These are phyloP conservation scores for Cydia amplana DNA, from an alignment of 1,140 invertebrate species.

Conservation along the genomic window DNA sequence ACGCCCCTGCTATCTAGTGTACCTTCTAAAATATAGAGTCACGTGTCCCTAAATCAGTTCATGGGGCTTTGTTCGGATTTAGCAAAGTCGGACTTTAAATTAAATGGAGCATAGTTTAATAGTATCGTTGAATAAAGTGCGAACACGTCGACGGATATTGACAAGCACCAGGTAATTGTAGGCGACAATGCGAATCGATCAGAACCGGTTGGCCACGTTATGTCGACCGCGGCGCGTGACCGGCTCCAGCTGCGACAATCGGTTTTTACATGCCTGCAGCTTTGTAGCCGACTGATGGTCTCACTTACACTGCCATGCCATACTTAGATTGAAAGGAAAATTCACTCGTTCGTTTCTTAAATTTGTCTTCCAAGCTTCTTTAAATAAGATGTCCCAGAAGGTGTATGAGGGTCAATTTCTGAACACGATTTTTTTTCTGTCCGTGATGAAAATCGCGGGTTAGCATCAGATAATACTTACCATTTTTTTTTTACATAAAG, in stretches of 20 bases:
- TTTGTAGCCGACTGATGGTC: neutral
- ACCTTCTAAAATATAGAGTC: too few relatives aligned
- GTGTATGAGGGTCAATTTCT: too few relatives aligned
- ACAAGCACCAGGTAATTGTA: neutral
- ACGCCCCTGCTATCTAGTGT: too few relatives aligned
- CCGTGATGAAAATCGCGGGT: too few relatives aligned
- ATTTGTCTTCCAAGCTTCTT: neutral
- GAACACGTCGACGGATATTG: constrained; percentile 22
- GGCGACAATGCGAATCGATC: constrained; percentile 10
- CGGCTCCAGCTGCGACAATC: constrained; percentile 15
- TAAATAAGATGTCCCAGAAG: too few relatives aligned
- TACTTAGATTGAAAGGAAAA: neutral
- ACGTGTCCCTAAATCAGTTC: neutral
- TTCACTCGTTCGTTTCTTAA: neutral
- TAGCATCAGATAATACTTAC: too few relatives aligned
- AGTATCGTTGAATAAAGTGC: neutral
- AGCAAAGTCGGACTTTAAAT: neutral
- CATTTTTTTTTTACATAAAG: too few relatives aligned
- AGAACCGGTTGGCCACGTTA: constrained; percentile 18
- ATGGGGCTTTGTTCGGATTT: neutral
- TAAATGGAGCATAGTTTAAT: neutral
- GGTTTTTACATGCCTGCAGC: neutral
- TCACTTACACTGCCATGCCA: neutral
- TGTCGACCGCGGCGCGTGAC: constrained; percentile 3
- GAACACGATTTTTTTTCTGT: too few relatives aligned